phyloP scores from a whole-genome alignment of 1,140 invertebrate genomes.

The Formica exsecta region DNA sequence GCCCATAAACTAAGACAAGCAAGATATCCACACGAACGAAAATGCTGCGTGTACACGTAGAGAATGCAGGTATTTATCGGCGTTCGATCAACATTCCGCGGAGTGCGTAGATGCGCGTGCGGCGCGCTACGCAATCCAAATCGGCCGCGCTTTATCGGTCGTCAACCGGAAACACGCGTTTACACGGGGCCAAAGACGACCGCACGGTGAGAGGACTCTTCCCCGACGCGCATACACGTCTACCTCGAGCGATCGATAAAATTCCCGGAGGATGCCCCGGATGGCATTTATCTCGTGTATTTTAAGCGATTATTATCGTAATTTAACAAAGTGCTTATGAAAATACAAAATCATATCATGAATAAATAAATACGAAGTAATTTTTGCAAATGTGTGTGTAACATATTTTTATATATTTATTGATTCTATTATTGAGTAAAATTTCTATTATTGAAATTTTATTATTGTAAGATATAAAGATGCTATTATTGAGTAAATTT shows the following conservation, averaged over 20 bases:
- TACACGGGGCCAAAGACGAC: conserved; percentile 30
- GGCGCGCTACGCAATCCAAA: conserved; percentile 74
- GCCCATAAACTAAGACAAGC: background rate
- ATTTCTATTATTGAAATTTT: no score
- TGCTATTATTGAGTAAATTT: no score
- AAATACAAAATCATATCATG: background rate
- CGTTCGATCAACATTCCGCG: conserved; percentile 73
- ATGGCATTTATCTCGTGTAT: conserved; percentile 10
- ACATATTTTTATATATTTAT: background rate
- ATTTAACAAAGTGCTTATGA: conserved; percentile 22
- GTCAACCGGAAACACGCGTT: conserved; percentile 70
- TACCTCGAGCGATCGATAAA: conserved; percentile 67
- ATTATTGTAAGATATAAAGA: no score
- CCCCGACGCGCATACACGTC: conserved; percentile 38
- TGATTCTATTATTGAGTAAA: background rate
- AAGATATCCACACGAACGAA: conserved; percentile 1
- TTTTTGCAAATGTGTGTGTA: background rate
- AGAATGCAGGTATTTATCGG: conserved; percentile 69
- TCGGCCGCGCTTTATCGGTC: conserved; percentile 75
- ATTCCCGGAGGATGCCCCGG: conserved; percentile 57
- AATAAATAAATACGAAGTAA: background rate
- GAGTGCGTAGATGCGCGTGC: conserved; percentile 67
- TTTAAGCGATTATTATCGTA: conserved; percentile 27
- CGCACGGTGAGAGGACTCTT: conserved; percentile 56
- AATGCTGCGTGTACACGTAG: conserved; percentile 29